These are phyloP conservation scores for Typhlomys cinereus DNA, from an alignment of 2,113 vertebrate species.

Conservation along the genomic window DNA sequence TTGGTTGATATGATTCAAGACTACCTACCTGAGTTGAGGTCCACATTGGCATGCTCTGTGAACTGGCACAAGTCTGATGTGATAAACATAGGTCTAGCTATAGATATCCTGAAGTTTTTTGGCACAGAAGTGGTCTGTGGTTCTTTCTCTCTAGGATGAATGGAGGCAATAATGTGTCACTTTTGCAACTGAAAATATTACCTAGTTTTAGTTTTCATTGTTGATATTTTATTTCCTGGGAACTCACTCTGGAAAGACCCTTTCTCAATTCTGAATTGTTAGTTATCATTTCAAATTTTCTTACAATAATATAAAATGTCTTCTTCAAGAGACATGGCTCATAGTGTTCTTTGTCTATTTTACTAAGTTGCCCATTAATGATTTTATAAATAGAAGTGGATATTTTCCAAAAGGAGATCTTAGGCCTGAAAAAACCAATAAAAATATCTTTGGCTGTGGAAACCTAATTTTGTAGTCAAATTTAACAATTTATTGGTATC, in stretches of 20 bases:
- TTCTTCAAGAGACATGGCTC: neutral
- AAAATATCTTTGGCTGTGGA: neutral
- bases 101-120: neutral
- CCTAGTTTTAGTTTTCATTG: neutral
- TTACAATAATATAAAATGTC: neutral
- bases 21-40: neutral
- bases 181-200: neutral
- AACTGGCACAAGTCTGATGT: neutral
- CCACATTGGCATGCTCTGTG: accelerated
- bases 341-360: neutral
- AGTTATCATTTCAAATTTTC: neutral
- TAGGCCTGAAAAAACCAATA: neutral
- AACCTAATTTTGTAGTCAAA: too few relatives aligned
- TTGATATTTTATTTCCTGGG: neutral
- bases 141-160: neutral
- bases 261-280: neutral
- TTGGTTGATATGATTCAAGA: neutral
- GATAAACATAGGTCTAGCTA: neutral
- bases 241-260: neutral
- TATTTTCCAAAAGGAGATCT: neutral
- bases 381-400: neutral
- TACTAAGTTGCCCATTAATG: neutral
- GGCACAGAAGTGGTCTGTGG: neutral
- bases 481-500: neutral
- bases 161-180: neutral